phyloP scores from a whole-genome alignment of 2,797 vertebrate genomes.

The Hybognathus amarus region DNA sequence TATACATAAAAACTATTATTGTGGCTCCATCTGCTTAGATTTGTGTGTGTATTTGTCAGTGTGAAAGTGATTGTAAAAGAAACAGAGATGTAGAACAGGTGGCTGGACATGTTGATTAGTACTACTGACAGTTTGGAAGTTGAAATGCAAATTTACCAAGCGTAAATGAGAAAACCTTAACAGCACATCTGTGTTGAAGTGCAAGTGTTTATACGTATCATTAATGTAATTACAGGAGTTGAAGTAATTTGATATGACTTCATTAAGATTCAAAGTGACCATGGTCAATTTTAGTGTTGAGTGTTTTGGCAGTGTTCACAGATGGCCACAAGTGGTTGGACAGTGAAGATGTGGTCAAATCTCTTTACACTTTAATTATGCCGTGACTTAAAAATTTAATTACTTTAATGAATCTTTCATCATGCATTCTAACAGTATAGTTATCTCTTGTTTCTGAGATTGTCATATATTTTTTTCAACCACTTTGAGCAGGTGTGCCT shows the following conservation, averaged over 20 bases:
- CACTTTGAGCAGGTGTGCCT: neutral
- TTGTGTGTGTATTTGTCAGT: neutral
- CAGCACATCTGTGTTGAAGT: slow-evolving; percentile 29
- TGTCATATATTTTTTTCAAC: neutral
- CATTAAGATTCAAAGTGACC: slow-evolving; percentile 23
- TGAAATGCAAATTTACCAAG: slow-evolving; percentile 31
- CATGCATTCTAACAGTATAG: neutral
- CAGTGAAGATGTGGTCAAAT: neutral
- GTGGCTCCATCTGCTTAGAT: slow-evolving; percentile 6
- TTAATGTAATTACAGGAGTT: slow-evolving; percentile 12
- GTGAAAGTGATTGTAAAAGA: slow-evolving; percentile 14
- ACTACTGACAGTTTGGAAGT: slow-evolving; percentile 32
- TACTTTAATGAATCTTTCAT: neutral
- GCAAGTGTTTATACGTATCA: neutral
- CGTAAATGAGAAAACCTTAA: slow-evolving; percentile 19
- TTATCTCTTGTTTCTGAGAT: neutral
- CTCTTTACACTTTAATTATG: neutral
- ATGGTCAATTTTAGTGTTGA: neutral
- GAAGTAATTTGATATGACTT: slow-evolving; percentile 3
- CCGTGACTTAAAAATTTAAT: neutral
- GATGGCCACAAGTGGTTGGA: neutral
- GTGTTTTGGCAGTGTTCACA: slow-evolving; percentile 24
- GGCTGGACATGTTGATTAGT: slow-evolving; percentile 29
- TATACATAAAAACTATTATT: neutral
- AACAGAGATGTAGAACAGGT: slow-evolving; percentile 39